Evolutionary conservation across 2,113 vertebrate genomes (phyloP).

Genomic region (Scomber japonicus): DNA sequence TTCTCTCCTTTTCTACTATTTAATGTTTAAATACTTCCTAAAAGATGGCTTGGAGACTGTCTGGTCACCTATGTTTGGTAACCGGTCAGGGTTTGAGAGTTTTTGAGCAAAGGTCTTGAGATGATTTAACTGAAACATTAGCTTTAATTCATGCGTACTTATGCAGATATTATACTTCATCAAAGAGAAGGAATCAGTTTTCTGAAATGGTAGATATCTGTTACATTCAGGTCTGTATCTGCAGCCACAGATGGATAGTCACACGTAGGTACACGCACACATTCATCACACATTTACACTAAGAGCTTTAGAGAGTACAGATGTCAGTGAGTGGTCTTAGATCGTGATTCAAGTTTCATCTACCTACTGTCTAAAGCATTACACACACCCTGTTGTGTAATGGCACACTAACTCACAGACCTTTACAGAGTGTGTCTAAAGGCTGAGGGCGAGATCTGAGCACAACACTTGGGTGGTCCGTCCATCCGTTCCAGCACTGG

Average conservation of each 20-base stretch:
- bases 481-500: slow-evolving; percentile 22
- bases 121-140: too few species aligned
- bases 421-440: slow-evolving; percentile 34
- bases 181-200: not conserved
- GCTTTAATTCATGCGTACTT: too few species aligned
- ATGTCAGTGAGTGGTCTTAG: slow-evolving; percentile 16
- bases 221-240: slow-evolving; percentile 3
- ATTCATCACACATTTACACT: not conserved
- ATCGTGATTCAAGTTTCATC: slow-evolving; percentile 17
- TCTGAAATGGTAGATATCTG: not conserved
- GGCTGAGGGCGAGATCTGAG: slow-evolving; percentile 28
- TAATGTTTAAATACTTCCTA: too few species aligned
- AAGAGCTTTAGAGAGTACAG: slow-evolving; percentile 1
- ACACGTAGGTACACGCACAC: not conserved
- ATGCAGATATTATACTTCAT: not conserved
- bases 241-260: slow-evolving; percentile 3
- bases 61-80: too few species aligned
- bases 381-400: slow-evolving; percentile 5
- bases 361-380: slow-evolving; percentile 3
- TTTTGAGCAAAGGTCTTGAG: too few species aligned
- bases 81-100: too few species aligned
- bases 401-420: slow-evolving; percentile 11
- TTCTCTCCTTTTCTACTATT: too few species aligned
- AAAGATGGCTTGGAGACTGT: too few species aligned
- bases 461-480: slow-evolving; percentile 67